Conservation (phyloP, 1,140 invertebrate genomes). For the Sycophaga agraensis region DNA sequence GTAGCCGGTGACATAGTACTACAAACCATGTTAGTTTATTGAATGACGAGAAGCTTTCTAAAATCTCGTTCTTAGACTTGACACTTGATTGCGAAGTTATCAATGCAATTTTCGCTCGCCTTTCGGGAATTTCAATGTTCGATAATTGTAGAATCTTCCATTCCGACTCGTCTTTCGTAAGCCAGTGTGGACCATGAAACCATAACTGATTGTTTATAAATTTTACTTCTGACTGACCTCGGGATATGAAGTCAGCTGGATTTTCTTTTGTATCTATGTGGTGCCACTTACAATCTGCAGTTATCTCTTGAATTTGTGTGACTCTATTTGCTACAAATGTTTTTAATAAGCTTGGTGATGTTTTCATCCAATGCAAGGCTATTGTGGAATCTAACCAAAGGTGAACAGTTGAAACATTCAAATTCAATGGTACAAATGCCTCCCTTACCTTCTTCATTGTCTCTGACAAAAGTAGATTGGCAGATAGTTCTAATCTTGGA, state of each 20-base stretch:
- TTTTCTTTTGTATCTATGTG: constrained; percentile 43
- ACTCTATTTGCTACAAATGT: constrained; percentile 53
- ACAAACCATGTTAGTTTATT: neutral
- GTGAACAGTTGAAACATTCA: no score
- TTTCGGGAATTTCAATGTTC: neutral
- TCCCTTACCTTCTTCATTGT: no score
- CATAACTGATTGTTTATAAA: constrained; percentile 38
- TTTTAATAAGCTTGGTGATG: constrained; percentile 39
- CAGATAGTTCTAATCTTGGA: no score
- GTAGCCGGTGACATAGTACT: neutral
- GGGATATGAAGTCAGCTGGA: constrained; percentile 32
- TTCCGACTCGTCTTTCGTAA: neutral
- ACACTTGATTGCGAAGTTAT: neutral
- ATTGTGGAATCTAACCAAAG: no score
- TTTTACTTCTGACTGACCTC: constrained; percentile 23
- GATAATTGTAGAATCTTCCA: neutral
- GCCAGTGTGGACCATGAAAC: constrained; percentile 43
- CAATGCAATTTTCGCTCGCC: neutral
- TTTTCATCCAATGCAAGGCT: constrained; percentile 47
- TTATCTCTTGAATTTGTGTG: constrained; percentile 40
- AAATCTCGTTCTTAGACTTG: neutral
- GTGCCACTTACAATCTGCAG: constrained; percentile 34
- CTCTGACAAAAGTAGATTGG: no score
- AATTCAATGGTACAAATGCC: no score
- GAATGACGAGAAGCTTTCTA: neutral